These are phyloP conservation scores for Thymelicus sylvestris DNA, from an alignment of 2,888 invertebrate genomes.

Conservation along the genomic window DNA sequence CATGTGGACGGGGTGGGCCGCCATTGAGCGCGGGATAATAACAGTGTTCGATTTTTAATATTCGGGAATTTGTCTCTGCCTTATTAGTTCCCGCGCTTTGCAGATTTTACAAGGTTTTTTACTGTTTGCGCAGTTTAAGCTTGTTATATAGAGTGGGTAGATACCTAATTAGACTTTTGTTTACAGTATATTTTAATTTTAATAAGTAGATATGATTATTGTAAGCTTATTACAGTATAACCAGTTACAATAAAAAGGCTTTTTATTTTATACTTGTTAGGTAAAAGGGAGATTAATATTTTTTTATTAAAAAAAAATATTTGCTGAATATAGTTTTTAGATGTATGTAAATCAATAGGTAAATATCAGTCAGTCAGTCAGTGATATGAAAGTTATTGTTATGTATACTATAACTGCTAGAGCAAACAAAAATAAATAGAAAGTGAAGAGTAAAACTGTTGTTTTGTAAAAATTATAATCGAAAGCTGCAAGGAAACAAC, in stretches of 20 bases:
- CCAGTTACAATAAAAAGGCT: no score
- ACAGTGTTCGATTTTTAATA: slow-evolving; percentile 47
- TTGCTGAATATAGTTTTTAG: no score
- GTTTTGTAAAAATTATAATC: neutral
- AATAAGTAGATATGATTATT: neutral
- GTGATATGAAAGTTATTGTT: no score
- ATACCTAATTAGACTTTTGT: neutral
- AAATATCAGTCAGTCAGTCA: no score
- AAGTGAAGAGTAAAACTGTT: neutral
- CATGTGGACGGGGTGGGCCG: slow-evolving; percentile 57
- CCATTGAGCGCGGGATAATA: slow-evolving; percentile 41
- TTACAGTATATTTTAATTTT: neutral
- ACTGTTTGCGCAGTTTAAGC: neutral
- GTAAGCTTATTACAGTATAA: no score
- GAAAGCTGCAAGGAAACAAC: neutral
- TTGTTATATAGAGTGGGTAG: neutral
- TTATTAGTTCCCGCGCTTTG: slow-evolving; percentile 26
- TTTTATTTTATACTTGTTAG: no score
- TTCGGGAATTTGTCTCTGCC: slow-evolving; percentile 38
- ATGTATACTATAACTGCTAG: no score
- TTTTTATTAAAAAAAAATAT: no score
- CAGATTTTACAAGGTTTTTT: slow-evolving; percentile 7
- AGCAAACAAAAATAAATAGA: no score
- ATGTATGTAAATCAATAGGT: no score
- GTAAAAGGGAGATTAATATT: no score